Evolutionary conservation across 2,113 vertebrate species (phyloP).

Genomic region (Chionomys nivalis): DNA sequence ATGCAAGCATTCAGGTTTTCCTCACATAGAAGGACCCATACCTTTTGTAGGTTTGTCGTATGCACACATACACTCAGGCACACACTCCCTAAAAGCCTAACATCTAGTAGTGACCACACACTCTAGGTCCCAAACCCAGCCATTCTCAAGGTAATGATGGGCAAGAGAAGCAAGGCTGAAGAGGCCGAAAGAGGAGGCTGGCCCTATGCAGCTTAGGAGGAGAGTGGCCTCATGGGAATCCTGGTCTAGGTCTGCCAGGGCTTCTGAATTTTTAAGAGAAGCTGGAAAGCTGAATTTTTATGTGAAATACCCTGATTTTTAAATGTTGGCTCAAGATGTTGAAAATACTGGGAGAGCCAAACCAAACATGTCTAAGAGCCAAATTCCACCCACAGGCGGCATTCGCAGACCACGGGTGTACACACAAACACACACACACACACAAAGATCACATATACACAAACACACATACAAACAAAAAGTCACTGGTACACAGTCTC

Average conservation of each 20-base stretch:
- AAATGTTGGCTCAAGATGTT: constrained; percentile 80
- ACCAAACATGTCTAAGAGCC: constrained; percentile 74
- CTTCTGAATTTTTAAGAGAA: constrained; percentile 83
- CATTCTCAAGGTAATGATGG: neutral
- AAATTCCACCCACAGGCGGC: constrained; percentile 79
- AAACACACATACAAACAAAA: neutral
- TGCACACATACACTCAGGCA: neutral
- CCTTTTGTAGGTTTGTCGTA: neutral
- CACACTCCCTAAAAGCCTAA: neutral
- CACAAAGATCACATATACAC: rapidly evolving
- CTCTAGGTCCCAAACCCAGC: neutral
- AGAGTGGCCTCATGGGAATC: constrained; percentile 68
- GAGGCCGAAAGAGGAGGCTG: neutral
- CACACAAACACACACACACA: constrained; percentile 4
- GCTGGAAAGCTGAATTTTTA: constrained; percentile 80
- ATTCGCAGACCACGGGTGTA: constrained; percentile 65
- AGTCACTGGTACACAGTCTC: neutral
- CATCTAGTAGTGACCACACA: neutral
- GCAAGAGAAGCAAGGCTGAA: neutral
- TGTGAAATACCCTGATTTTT: constrained; percentile 83
- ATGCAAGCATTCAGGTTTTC: too few relatives aligned
- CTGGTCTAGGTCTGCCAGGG: constrained; percentile 66
- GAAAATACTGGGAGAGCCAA: constrained; percentile 80
- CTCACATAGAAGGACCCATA: neutral
- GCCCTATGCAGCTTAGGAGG: neutral